A percentile compares a stretch with the other conserved stretches of the same genome.
Conservation (phyloP, 2,113 vertebrate genomes). For the Cyprinodon brontotheroides region DNA sequence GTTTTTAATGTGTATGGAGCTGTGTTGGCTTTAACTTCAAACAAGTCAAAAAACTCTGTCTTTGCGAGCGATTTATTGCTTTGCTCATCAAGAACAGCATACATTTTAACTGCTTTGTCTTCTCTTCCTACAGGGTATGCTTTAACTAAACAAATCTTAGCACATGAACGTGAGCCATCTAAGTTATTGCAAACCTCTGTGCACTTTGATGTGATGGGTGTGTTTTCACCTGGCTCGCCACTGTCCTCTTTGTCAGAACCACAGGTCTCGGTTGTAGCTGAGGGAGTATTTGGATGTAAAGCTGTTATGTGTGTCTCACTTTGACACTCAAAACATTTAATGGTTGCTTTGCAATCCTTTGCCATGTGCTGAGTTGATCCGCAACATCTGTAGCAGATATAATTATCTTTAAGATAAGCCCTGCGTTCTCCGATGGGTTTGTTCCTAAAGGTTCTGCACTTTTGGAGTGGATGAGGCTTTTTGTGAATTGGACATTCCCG, state of each 20-base stretch:
- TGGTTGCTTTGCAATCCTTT: constrained; percentile 5
- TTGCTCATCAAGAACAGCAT: too few relatives aligned
- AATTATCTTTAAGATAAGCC: constrained; percentile 16
- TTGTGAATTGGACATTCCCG: too few relatives aligned
- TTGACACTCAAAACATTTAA: background rate
- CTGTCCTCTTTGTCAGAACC: background rate
- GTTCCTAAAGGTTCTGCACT: too few relatives aligned
- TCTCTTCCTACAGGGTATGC: background rate
- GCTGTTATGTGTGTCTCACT: background rate
- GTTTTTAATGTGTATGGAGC: too few relatives aligned
- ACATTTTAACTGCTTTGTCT: too few relatives aligned
- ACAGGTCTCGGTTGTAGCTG: background rate
- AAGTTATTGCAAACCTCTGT: background rate
- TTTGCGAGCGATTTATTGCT: too few relatives aligned
- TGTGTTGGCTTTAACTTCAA: too few relatives aligned
- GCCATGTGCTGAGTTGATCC: constrained; percentile 7
- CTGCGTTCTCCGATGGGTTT: too few relatives aligned
- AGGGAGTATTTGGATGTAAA: background rate
- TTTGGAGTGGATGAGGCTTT: too few relatives aligned
- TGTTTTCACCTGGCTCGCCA: background rate
- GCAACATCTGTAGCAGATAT: constrained; percentile 16
- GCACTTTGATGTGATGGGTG: background rate
- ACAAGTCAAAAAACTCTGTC: too few relatives aligned
- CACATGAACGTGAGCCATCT: background rate
- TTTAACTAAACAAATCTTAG: background rate